Percentiles rank a stretch among this genome's conserved stretches.
Evolutionary conservation across 1,140 invertebrate genomes (phyloP).

Genomic region (Reticulitermes speratus): DNA sequence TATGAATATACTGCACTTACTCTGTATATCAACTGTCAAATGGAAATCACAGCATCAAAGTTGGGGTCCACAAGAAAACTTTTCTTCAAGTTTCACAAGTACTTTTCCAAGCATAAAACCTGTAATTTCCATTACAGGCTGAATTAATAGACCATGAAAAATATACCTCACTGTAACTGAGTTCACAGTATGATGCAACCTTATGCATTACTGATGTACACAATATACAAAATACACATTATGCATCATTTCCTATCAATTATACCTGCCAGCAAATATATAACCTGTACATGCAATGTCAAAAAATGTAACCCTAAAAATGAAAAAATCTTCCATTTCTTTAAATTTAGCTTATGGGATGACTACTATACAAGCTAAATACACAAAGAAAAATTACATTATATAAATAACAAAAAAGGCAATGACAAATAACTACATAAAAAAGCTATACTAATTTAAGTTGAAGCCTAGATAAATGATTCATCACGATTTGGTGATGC

Average conservation of each 20-base stretch:
- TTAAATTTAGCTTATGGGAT: not conserved
- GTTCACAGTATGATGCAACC: no score
- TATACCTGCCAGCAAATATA: not conserved
- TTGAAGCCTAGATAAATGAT: not conserved
- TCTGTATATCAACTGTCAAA: no score
- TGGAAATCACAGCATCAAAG: no score
- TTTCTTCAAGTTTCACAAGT: no score
- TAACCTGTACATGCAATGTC: conserved; percentile 1
- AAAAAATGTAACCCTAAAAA: not conserved
- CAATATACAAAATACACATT: not conserved
- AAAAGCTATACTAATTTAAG: not conserved
- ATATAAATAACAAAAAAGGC: conserved; percentile 4
- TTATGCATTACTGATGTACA: no score
- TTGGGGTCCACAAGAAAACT: no score
- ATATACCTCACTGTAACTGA: no score
- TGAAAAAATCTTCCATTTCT: not conserved
- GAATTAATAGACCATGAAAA: no score
- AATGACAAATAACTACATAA: not conserved
- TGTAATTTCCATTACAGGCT: no score
- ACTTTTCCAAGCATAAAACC: no score
- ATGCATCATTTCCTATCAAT: not conserved
- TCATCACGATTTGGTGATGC: not conserved
- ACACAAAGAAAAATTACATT: conserved; percentile 15
- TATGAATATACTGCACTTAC: no score
- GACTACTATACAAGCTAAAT: conserved; percentile 13